Conservation (phyloP, 2,113 vertebrate species). For the Charina bottae region DNA sequence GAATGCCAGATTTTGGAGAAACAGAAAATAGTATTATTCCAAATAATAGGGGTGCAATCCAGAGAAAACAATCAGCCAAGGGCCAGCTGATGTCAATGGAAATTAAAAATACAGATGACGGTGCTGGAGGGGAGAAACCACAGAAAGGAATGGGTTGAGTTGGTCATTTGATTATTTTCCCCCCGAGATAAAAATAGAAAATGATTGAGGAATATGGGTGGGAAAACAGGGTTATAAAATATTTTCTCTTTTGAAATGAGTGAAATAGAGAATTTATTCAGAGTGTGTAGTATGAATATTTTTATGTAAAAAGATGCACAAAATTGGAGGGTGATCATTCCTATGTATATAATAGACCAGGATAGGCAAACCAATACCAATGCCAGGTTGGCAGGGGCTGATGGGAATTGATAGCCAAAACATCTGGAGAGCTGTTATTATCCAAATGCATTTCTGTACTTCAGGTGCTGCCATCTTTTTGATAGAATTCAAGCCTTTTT, state of each 20-base stretch:
- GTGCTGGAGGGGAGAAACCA: neutral
- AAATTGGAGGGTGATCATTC: neutral
- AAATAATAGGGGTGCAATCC: neutral
- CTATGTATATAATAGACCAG: neutral
- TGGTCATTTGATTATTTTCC: neutral
- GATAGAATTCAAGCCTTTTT: neutral
- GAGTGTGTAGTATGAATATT: conserved; percentile 8
- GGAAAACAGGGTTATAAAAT: neutral
- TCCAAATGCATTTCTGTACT: neutral
- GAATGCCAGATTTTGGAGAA: neutral
- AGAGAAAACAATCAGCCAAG: neutral
- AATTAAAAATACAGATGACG: neutral
- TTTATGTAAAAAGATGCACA: conserved; percentile 5
- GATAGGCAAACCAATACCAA: neutral
- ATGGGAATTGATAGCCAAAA: neutral
- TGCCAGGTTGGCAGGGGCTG: neutral
- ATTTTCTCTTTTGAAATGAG: neutral
- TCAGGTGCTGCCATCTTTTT: neutral
- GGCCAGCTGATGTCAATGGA: neutral
- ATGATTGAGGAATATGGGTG: neutral
- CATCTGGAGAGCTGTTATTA: neutral
- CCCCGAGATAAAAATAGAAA: neutral
- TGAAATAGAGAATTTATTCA: neutral
- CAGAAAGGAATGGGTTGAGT: neutral
- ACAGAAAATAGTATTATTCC: neutral